These are phyloP conservation scores for Cetoscarus ocellatus DNA, from an alignment of 2,797 vertebrate species.

Conservation along the genomic window DNA sequence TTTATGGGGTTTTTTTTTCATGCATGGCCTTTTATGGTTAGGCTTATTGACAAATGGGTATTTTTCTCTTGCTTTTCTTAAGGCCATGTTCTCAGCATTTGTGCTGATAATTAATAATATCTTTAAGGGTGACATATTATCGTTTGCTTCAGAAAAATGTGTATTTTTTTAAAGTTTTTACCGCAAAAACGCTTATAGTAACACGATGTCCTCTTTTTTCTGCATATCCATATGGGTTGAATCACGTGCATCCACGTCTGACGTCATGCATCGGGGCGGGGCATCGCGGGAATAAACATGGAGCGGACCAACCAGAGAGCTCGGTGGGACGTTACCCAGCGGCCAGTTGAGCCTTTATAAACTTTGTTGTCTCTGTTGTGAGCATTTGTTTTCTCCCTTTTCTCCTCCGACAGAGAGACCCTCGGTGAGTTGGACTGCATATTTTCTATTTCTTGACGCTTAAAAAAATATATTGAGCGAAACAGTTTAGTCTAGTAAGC, in stretches of 20 bases:
- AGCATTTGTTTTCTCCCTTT: background rate
- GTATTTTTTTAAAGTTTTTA: background rate
- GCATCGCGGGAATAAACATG: slow-evolving; percentile 10
- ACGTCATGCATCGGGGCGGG: slow-evolving; percentile 28
- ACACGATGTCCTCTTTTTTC: background rate
- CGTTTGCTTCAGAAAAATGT: too few relatives aligned
- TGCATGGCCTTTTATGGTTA: too few relatives aligned
- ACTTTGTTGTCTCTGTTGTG: background rate
- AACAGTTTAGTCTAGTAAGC: too few relatives aligned
- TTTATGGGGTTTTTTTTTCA: too few relatives aligned
- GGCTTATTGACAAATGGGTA: too few relatives aligned
- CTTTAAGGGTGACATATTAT: too few relatives aligned
- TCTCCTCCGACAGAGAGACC: background rate
- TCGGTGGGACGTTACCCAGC: background rate
- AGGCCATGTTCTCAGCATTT: too few relatives aligned
- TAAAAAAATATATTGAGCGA: too few relatives aligned
- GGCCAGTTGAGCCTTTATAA: slow-evolving; percentile 69
- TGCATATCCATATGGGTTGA: slow-evolving; percentile 1
- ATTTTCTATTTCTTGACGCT: too few relatives aligned
- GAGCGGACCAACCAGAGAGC: slow-evolving; percentile 71
- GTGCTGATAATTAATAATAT: too few relatives aligned
- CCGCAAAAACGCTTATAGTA: background rate
- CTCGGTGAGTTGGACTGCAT: slow-evolving; percentile 51
- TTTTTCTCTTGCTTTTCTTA: too few relatives aligned
- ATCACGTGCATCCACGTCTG: slow-evolving; percentile 74